These are phyloP conservation scores for Odontamblyopus lacepedii DNA, from an alignment of 2,797 vertebrate genomes.

Conservation along the genomic window DNA sequence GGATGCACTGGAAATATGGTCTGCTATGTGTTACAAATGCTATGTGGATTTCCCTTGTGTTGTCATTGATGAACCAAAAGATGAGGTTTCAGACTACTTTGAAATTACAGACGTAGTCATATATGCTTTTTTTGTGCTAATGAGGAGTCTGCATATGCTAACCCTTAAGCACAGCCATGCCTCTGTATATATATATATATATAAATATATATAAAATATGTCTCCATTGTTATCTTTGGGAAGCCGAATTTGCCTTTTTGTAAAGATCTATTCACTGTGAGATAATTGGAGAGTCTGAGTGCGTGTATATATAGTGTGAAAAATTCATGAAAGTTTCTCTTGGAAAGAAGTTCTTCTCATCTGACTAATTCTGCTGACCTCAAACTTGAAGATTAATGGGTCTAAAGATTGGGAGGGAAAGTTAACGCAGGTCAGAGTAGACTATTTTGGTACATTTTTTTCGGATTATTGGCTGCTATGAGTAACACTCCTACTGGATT, in stretches of 20 bases:
- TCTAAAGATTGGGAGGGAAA: slow-evolving; percentile 7
- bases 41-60: slow-evolving; percentile 12
- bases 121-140: slow-evolving; percentile 55
- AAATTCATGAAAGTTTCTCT: slow-evolving; percentile 14
- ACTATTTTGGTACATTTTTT: neutral
- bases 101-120: slow-evolving; percentile 33
- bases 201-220: neutral
- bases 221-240: slow-evolving; percentile 38
- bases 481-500: neutral
- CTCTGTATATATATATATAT: slow-evolving; percentile 7
- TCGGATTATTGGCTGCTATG: slow-evolving; percentile 6
- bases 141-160: slow-evolving; percentile 61
- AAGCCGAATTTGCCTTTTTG: slow-evolving; percentile 25
- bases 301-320: slow-evolving; percentile 6
- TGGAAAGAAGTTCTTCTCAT: slow-evolving; percentile 2
- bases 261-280: slow-evolving; percentile 20
- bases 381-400: slow-evolving; percentile 9
- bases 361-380: slow-evolving; percentile 14
- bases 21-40: neutral
- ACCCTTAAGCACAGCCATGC: slow-evolving; percentile 47
- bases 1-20: slow-evolving; percentile 6
- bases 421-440: neutral
- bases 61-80: slow-evolving; percentile 32
- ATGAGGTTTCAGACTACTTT: slow-evolving; percentile 56
- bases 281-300: slow-evolving; percentile 33